Evolutionary conservation across 2,888 invertebrate species (phyloP), one percentile per base, ranked within the genome.

Genomic region (Lordiphosa andalusiaca): DNA sequence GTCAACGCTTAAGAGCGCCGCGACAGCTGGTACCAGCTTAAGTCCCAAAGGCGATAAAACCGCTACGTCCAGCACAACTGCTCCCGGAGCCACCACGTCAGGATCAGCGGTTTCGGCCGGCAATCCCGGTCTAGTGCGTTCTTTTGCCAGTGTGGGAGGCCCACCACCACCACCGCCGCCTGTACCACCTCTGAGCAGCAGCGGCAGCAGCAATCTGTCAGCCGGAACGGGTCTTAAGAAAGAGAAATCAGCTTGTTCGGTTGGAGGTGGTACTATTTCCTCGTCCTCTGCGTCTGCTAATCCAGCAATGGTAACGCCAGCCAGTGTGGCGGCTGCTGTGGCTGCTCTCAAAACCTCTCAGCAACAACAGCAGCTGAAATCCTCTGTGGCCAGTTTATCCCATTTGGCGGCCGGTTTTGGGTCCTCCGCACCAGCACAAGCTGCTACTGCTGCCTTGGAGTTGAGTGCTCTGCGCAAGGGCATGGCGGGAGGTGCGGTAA

Each of bases 1-100:
- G 95, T 95, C 95, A 0, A 93, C 96, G 0, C 89, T 96, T 19
- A 96, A 96, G 86, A 96, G 94, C 36, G 95, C 63, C 6, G 63
- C 95, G 1, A 75, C 87, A 7, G 84, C 87, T 6, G 86, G 81
- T 36, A 90, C 90, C 41, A 81, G 82, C 54, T 68, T 86, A 0
- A 86, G 86, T 62, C 88, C 87, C 9, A 87, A 88, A 56, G 74
- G 74, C 0, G 87, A 88, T 9, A 88, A 88, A 61, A 55, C 78
- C 2, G 25, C 71, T 0, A 39, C 70, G 4, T 50, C 69, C 2
- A 33, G 30, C 6, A 16, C 44, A 0, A 33, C 44, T 6, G 30
- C 44, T 12, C 48, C 47, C 1, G 54, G 69, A 2, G n/a, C 41
- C 4, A n/a, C 41, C 12, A 25, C 68, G 2, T 47, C 63, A n/a